Base-by-base conservation (phyloP, 2,113 vertebrate species). In the Elephantulus edwardii region DNA sequence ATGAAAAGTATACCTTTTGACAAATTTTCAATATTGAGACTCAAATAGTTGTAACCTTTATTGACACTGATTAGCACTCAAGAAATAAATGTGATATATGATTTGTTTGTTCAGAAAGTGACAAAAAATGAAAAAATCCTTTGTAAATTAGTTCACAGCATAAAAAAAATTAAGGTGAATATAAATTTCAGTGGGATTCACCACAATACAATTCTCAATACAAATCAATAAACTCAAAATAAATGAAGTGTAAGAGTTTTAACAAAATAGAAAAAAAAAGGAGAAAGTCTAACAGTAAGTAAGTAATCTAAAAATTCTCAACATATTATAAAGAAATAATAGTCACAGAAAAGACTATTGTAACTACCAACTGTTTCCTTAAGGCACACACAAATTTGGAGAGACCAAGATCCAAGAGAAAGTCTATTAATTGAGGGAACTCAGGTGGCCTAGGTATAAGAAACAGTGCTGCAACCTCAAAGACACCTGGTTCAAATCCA, bases 101-200 rank as follows among this genome's bases (percentile, higher is more conserved):
- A 83, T 60, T 66, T 66, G n/a, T 86, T 84, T 86, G 17, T 54
- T 38, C 14, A 92, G 44, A 71, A 93, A n/a, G 28, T 70, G 6
- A 70, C 38, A 50, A 52, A 90, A 8, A 13, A 26, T 12, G 5
- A 8, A n/a, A 83, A 40, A 62, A 52, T 80, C 7, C 33, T 91
- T 58, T 64, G 3, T 75, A 26, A 12, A 19, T 64, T 70, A 4
- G 8, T 26, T 70, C 83, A n/a, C 78, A 56, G 20, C 89, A 90
- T 14, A 70, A 5, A 86, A 83, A 92, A 30, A 77, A 68, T 89
- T 56, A 81, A 74, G 4, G 3, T 84, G 9, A 62, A n/a, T 89
- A 76, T 71, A 56, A 62, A 38, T 66, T 60, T 75, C 38, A 80
- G n/a, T 40, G 3, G 3, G 88, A 75, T 48, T 71, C 82, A 82